Percentiles rank a stretch among this genome's conserved stretches.
phyloP scores from a whole-genome alignment of 2,797 vertebrate genomes.

The Acanthornis magna region DNA sequence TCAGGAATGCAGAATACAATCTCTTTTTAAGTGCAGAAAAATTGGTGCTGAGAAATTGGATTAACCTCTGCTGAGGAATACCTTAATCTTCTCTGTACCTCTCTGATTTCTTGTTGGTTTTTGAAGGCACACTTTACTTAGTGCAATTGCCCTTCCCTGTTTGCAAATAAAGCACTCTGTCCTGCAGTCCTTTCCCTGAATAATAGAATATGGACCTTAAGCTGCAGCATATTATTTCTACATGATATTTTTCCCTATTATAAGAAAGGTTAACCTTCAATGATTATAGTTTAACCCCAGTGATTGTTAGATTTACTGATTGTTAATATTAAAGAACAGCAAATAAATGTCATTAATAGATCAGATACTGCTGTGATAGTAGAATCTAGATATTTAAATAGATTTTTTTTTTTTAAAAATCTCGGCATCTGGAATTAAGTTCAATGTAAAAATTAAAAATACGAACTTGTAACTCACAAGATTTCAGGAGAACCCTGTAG shows the following conservation, averaged over 20 bases:
- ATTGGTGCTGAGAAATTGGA: constrained; percentile 34
- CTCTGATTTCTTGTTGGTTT: constrained; percentile 33
- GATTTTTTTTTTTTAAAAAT: background rate
- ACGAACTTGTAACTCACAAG: background rate
- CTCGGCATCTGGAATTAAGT: background rate
- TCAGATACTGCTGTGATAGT: background rate
- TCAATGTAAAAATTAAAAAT: background rate
- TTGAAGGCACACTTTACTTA: background rate
- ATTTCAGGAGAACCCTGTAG: background rate
- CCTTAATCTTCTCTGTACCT: constrained; percentile 20
- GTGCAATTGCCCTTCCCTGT: background rate
- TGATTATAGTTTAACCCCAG: background rate
- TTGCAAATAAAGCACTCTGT: constrained; percentile 30
- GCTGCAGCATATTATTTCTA: background rate
- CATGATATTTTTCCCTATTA: background rate
- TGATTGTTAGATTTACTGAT: background rate
- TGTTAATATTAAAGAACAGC: background rate
- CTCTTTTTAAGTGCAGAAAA: constrained; percentile 14
- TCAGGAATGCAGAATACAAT: constrained; percentile 15
- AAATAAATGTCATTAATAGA: background rate
- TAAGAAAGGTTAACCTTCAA: background rate
- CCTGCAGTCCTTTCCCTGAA: background rate
- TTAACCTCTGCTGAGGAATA: constrained; percentile 29
- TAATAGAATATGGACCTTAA: background rate
- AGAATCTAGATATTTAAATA: background rate